Percentiles rank a stretch among this genome's conserved stretches.
Conservation (phyloP, 2,797 vertebrate genomes). For the Petrocephalus sullivani region DNA sequence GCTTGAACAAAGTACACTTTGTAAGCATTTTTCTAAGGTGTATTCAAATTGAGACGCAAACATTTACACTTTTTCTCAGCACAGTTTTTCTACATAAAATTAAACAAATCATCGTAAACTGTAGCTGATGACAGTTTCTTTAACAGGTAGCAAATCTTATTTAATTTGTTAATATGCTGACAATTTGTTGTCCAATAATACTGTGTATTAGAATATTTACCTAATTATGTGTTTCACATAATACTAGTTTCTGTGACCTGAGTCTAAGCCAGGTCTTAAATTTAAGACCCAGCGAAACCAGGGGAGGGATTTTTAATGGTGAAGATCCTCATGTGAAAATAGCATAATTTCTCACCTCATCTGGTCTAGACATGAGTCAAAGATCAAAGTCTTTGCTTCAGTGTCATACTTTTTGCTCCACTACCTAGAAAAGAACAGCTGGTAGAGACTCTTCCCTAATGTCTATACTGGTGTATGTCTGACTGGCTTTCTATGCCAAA, state of each 20-base stretch:
- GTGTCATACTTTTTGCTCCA: not conserved
- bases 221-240: constrained; percentile 63
- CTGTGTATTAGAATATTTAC: constrained; percentile 66
- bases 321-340: not conserved
- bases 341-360: constrained; percentile 1
- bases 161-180: constrained; percentile 65
- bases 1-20: not conserved
- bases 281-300: not conserved
- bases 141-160: constrained; percentile 63
- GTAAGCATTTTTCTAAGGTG: not conserved
- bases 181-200: constrained; percentile 63
- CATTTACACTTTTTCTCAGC: not conserved
- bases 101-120: constrained; percentile 33
- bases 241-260: constrained; percentile 32
- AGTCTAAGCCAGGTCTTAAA: not conserved
- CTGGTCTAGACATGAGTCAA: not conserved
- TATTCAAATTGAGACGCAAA: not conserved
- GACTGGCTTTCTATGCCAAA: not conserved
- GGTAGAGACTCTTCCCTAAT: not conserved
- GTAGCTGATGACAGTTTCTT: constrained; percentile 60
- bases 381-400: not conserved
- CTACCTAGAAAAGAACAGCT: not conserved
- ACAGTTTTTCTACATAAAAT: constrained; percentile 12
- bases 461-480: not conserved
- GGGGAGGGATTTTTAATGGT: not conserved